Evolutionary conservation across 2,888 invertebrate genomes (phyloP).

Genomic region (Lithophane leautieri): DNA sequence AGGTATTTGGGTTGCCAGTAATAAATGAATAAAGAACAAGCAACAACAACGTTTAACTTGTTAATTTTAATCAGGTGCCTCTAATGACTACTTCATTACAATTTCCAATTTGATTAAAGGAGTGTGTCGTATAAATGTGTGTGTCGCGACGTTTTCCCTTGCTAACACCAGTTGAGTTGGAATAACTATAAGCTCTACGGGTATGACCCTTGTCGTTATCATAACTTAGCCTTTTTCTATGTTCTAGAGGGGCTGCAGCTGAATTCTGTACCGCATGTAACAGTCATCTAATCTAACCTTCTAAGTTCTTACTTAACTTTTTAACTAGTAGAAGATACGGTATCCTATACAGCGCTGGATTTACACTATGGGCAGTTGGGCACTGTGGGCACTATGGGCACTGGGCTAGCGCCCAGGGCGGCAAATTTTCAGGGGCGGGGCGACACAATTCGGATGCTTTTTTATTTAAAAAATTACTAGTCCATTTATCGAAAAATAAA

Average conservation of each 20-base stretch:
- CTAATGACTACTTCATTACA: constrained; percentile 59
- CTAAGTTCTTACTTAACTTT: neutral
- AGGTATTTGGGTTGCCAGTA: constrained; percentile 65
- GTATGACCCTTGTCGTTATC: neutral
- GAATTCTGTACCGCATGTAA: neutral
- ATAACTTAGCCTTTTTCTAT: neutral
- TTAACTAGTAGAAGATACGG: constrained; percentile 1
- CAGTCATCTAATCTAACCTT: neutral
- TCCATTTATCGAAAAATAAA: too few relatives aligned
- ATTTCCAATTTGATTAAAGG: constrained; percentile 53
- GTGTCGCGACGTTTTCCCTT: constrained; percentile 31
- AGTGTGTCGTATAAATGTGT: constrained; percentile 10
- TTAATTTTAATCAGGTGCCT: constrained; percentile 58
- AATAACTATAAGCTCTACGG: neutral
- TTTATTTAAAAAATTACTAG: too few relatives aligned
- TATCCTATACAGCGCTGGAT: neutral
- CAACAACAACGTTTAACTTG: constrained; percentile 57
- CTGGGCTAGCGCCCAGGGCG: too few relatives aligned
- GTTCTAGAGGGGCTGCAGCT: neutral
- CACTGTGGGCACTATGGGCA: too few relatives aligned
- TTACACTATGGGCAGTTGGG: too few relatives aligned
- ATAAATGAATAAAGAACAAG: constrained; percentile 60
- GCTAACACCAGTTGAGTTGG: neutral
- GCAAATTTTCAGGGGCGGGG: too few relatives aligned
- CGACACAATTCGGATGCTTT: too few relatives aligned